phyloP scores from a whole-genome alignment of 1,140 invertebrate genomes.

The Philotrypesis tridentata region DNA sequence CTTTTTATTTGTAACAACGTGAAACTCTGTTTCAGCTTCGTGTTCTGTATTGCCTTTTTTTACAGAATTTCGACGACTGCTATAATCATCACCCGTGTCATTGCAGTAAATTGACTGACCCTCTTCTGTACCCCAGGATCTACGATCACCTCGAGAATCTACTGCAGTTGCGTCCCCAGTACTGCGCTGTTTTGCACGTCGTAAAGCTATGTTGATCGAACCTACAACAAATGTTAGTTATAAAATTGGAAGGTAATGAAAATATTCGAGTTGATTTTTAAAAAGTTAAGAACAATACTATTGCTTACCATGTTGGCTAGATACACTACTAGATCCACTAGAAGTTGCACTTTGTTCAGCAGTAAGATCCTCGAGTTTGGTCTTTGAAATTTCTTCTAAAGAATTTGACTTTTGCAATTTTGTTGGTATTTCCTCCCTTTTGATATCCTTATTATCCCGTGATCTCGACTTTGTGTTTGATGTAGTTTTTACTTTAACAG shows the following conservation, averaged over 20 bases:
- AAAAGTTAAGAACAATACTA: background rate
- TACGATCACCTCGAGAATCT: slow-evolving; percentile 72
- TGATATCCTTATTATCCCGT: slow-evolving; percentile 67
- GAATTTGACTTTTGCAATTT: slow-evolving; percentile 79
- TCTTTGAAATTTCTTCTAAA: slow-evolving; percentile 82
- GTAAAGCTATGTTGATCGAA: slow-evolving; percentile 67
- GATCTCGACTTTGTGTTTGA: slow-evolving; percentile 66
- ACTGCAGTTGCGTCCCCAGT: slow-evolving; percentile 66
- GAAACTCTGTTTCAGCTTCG: slow-evolving; percentile 76
- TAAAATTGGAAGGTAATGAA: background rate
- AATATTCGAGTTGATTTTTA: background rate
- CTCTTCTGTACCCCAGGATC: slow-evolving; percentile 79
- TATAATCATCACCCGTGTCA: slow-evolving; percentile 69
- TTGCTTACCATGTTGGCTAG: slow-evolving; percentile 66
- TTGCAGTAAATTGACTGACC: slow-evolving; percentile 73
- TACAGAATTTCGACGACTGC: slow-evolving; percentile 63
- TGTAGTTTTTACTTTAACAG: slow-evolving; percentile 65
- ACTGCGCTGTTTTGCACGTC: slow-evolving; percentile 67
- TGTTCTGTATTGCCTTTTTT: slow-evolving; percentile 67
- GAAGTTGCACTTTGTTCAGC: slow-evolving; percentile 67
- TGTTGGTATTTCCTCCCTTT: slow-evolving; percentile 69
- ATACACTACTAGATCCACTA: slow-evolving; percentile 66
- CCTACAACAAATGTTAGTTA: slow-evolving; percentile 55
- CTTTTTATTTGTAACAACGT: slow-evolving; percentile 83
- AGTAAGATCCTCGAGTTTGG: slow-evolving; percentile 81